Evolutionary conservation across 37 sponge, comb jelly and placozoan genomes (phyloP), one percentile per base, ranked within the genome.

Genomic region (Petrosia ficiformis): DNA sequence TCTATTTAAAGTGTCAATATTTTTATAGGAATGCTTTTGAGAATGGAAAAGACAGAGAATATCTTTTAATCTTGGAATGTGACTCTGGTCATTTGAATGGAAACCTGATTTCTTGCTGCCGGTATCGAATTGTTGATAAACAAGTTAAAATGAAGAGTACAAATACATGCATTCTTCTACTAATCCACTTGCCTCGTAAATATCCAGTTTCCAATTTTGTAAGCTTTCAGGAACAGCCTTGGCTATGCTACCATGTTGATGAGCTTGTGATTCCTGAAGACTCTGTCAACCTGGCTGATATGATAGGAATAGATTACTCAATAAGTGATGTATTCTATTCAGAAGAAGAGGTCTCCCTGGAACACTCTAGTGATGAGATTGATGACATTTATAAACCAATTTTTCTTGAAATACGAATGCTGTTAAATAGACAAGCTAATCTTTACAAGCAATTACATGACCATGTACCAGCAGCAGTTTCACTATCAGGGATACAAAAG

Each of bases 221-320:
- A 59, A 70, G 86, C 10, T 85, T 90, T 61, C 91, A 90, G 52
- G 91, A 85, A 54, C 82, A 77, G 25, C 74, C 80, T 14, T 90
- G 91, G 91, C 42, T 85, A 34, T 90, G 78, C 25, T 60, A 42
- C 1, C 91, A 90, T 63, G 68, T 90, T 73, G 91, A 85, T 81
- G 86, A 90, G 33, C 75, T 90, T 19, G 66, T 67, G 38, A 59
- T 90, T 8, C 14, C 54, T 19, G 14, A 48, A 48, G 54, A 48
- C 8, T 48, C 54, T 19, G 14, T 19, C 8, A 14, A 8, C 54
- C 54, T 48, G n/a, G n/a, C n/a, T n/a, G n/a, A n/a, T n/a, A n/a
- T n/a, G n/a, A n/a, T n/a, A n/a, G n/a, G n/a, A n/a, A n/a, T n/a
- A n/a, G n/a, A n/a, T n/a, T n/a, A n/a, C n/a, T n/a, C n/a, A n/a